Evolutionary conservation across 2,113 vertebrate genomes (phyloP), one percentile per base, ranked within the genome.

Genomic region (Motacilla tschutschensis): DNA sequence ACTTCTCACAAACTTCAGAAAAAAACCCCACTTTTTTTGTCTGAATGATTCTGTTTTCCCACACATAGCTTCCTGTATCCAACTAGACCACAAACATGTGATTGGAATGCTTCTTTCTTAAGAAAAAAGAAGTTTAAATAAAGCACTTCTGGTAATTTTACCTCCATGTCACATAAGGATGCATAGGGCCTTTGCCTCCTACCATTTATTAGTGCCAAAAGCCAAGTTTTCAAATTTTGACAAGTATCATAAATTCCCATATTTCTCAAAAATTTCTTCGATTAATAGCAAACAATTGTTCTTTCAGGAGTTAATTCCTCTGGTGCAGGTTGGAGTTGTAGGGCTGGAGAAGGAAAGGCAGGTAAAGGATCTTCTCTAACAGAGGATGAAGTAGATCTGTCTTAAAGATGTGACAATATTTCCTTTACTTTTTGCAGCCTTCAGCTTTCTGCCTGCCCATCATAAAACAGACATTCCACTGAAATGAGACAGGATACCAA

Each of bases 1-100:
- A 54, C 33, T 83, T 80, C 38, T 62, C 47, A 92, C 17, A 81
- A 66, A 35, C n/a, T 25, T 57, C 54, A 54, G n/a, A 1, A 33
- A 38, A 50, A 69, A 43, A 16, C 0, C 9, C 0, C 9, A 3
- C 0, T 2, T 36, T 57, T 80, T 89, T n/a, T 38, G 7, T 25
- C 53, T 53, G 43, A 83, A 48, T 1, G 0, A 25, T 65, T 80
- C 62, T 44, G 22, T 38, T 84, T 82, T 63, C 75, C 31, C 43
- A 65, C 13, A 7, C 28, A 59, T 8, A 63, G 21, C 21, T 76
- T 79, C 40, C 5, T 40, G 54, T 43, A 43, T 75, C 46, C 62
- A 71, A 60, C 38, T 29, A 54, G 17, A 77, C 9, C 4, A 1
- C 29, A 86, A 86, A 38, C 4, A 64, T 10, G 22, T 38, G 38